These are phyloP conservation scores for Phyllostomus hastatus DNA, from an alignment of 2,113 vertebrate genomes.

Conservation along the genomic window DNA sequence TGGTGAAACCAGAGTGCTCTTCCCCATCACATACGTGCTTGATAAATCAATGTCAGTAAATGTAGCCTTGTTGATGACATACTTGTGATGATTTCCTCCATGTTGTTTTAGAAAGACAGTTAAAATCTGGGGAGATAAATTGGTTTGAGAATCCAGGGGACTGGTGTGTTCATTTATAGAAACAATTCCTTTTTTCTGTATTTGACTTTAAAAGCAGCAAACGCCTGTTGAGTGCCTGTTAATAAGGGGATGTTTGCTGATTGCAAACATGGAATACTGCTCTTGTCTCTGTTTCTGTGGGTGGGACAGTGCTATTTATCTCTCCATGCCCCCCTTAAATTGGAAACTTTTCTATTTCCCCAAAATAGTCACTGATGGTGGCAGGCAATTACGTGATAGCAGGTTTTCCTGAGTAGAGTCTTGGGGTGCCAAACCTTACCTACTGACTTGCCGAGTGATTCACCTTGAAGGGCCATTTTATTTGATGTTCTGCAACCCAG, in stretches of 20 bases:
- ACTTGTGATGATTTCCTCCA: constrained; percentile 16
- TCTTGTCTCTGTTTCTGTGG: constrained; percentile 14
- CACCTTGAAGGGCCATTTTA: constrained; percentile 57
- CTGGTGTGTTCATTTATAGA: constrained; percentile 17
- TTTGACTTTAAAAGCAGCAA: constrained; percentile 62
- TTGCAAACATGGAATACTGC: not conserved
- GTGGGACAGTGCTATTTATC: not conserved
- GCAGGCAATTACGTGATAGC: not conserved
- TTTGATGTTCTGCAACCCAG: constrained; percentile 1
- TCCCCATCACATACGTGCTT: not conserved
- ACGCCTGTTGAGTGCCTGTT: not conserved
- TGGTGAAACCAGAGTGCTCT: not conserved
- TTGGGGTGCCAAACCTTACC: not conserved
- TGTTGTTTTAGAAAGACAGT: constrained; percentile 46
- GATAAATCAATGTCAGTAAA: constrained; percentile 41
- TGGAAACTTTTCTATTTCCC: not conserved
- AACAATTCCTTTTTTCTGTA: constrained; percentile 39
- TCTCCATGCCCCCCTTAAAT: not conserved
- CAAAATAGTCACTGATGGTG: constrained; percentile 39
- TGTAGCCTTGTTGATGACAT: not conserved
- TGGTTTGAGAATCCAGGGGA: not conserved
- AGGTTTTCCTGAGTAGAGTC: constrained; percentile 16
- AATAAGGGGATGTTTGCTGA: constrained; percentile 38
- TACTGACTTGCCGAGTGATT: constrained; percentile 34
- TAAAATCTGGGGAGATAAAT: constrained; percentile 30